Base-by-base conservation (phyloP, 2,888 invertebrate species). In the Melieria crassipennis region DNA sequence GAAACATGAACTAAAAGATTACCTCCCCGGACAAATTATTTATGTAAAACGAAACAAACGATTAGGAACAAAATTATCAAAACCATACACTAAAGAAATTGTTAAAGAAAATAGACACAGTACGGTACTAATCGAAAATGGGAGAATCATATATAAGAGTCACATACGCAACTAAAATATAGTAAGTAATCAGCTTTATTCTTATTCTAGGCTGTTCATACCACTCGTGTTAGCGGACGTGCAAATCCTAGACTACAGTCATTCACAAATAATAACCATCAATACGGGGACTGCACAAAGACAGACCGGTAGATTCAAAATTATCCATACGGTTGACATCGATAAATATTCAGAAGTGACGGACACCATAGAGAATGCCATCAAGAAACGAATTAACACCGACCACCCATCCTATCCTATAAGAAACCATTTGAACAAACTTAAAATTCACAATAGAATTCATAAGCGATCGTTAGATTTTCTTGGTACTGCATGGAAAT, bases 241-340 rank as follows among this genome's bases (percentile, higher is more conserved):
- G n/a, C 1, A 61, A 58, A n/a, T 67, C 6, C n/a, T 68, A 11
- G 50, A 68, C 45, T 61, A 68, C 55, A 52, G 61, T 11, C 50
- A 68, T 11, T 10, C 52, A n/a, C 67, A 48, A 43, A 11, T 50
- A 13, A 11, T 52, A 7, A 43, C 52, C 4, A 30, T 45, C 5
- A 52, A 67, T 16, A 7, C 11, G 30, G 50, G 50, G 50, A 48
- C 30, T 11, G 50, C 58, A 10, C 48, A 58, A 10, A 6, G 43
- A 6, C 57, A 66, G 13, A 58, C 58, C 0, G 67, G 58, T 42
- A 9, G 4, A 7, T 67, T 58, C 43, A 63, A 63, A 69, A 10
- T 61, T 11, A 63, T 61, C n/a, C 62, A 61, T 43, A 42, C 30
- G 5, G 52, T 69, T 4, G 47, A 69, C 13, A 46, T 69, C 9